These are phyloP conservation scores for Nezara viridula DNA, from an alignment of 2,888 invertebrate genomes.

Conservation along the genomic window DNA sequence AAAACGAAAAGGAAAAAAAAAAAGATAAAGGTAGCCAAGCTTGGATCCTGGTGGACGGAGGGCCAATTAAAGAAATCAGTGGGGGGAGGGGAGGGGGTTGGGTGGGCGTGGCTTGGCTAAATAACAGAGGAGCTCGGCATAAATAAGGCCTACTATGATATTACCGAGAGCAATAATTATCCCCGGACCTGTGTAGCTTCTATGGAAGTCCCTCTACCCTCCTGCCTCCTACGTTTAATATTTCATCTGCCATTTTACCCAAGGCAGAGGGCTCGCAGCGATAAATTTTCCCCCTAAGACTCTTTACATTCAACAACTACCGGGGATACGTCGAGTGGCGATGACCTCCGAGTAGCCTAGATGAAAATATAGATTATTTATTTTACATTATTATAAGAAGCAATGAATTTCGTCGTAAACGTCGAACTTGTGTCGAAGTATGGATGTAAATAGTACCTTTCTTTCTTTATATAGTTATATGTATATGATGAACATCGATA, in stretches of 20 bases:
- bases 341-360: background rate
- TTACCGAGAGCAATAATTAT: slow-evolving; percentile 58
- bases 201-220: slow-evolving; percentile 62
- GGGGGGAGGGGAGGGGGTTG: slow-evolving; percentile 24
- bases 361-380: too few species aligned
- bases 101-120: slow-evolving; percentile 50
- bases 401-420: too few species aligned
- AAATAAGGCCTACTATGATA: slow-evolving; percentile 24
- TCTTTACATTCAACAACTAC: background rate
- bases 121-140: slow-evolving; percentile 51
- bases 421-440: too few species aligned
- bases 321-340: background rate
- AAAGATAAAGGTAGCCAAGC: background rate
- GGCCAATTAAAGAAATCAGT: slow-evolving; percentile 60
- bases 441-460: too few species aligned
- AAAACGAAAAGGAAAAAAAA: slow-evolving; percentile 21
- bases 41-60: slow-evolving; percentile 12
- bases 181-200: slow-evolving; percentile 63
- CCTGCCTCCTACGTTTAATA: slow-evolving; percentile 51
- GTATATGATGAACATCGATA: too few species aligned
- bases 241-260: slow-evolving; percentile 44
- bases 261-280: background rate
- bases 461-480: too few species aligned
- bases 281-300: background rate
- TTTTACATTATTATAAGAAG: too few species aligned